A percentile compares a stretch with the other conserved stretches of the same genome.
phyloP scores from a whole-genome alignment of 2,797 vertebrate genomes.

The Esox masquinongy region DNA sequence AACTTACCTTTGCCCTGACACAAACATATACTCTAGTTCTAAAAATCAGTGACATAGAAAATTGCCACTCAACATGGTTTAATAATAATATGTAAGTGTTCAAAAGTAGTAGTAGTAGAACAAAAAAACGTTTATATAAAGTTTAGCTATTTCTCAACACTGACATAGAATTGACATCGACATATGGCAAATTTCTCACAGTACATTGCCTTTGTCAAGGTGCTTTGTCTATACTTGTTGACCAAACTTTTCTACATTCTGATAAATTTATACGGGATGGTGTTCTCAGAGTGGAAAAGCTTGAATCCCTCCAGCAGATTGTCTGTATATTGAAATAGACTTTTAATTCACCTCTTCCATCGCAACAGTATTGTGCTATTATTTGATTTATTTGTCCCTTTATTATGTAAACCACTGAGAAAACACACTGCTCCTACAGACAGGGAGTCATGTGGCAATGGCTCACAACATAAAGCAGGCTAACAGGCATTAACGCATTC shows the following conservation, averaged over 20 bases:
- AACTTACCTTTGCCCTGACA: no score
- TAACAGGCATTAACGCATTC: no score
- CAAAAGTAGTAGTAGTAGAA: not conserved
- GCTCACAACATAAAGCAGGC: no score
- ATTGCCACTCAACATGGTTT: no score
- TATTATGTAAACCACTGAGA: no score
- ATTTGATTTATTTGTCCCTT: not conserved
- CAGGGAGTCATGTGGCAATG: no score
- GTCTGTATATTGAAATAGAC: not conserved
- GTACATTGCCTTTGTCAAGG: conserved; percentile 10
- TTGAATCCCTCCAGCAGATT: not conserved
- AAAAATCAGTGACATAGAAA: not conserved
- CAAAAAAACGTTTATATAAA: not conserved
- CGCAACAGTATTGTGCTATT: not conserved
- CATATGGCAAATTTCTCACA: not conserved
- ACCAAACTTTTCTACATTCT: not conserved
- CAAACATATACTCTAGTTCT: no score
- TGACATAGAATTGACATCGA: not conserved
- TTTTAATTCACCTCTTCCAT: not conserved
- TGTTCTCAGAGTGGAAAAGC: not conserved
- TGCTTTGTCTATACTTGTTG: not conserved
- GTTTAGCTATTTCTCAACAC: conserved; percentile 2
- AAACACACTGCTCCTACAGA: no score
- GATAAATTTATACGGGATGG: not conserved
- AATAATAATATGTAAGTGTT: not conserved